Evolutionary conservation across 2,888 invertebrate species (phyloP).

Genomic region (Trisateles emortualis): DNA sequence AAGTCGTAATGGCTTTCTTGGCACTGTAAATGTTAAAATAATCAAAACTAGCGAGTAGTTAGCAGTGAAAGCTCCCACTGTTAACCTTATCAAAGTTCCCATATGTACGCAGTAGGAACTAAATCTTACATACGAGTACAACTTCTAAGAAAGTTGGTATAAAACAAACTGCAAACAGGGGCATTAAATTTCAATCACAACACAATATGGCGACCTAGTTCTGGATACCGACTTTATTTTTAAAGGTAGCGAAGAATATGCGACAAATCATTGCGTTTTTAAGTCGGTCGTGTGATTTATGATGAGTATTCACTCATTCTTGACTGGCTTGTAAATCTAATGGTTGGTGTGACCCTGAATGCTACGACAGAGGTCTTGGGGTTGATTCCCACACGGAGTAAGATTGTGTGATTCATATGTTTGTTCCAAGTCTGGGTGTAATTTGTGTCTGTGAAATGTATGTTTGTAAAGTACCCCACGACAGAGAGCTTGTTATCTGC

Average conservation of each 20-base stretch:
- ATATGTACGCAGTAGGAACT: constrained; percentile 19
- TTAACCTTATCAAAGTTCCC: constrained; percentile 28
- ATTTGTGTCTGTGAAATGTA: no score
- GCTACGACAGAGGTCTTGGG: no score
- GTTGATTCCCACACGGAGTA: no score
- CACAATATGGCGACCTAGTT: constrained; percentile 64
- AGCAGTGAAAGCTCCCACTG: constrained; percentile 16
- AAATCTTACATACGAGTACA: constrained; percentile 37
- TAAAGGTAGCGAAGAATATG: constrained; percentile 33
- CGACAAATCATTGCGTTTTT: constrained; percentile 25
- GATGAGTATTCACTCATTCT: no score
- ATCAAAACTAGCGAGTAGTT: background rate
- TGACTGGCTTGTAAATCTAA: no score
- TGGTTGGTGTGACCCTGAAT: no score
- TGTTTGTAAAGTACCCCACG: no score
- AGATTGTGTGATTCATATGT: no score
- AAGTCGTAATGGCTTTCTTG: no score
- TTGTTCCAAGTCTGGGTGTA: no score
- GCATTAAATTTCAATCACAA: constrained; percentile 73
- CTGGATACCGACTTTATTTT: constrained; percentile 48
- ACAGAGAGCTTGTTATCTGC: no score
- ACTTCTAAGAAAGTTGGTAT: constrained; percentile 53
- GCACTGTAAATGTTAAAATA: no score
- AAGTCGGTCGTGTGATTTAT: background rate
- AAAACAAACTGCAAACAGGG: constrained; percentile 60